Evolutionary conservation across 35 echinoderm and acorn worm species (phyloP).

Genomic region (Patiria miniata): DNA sequence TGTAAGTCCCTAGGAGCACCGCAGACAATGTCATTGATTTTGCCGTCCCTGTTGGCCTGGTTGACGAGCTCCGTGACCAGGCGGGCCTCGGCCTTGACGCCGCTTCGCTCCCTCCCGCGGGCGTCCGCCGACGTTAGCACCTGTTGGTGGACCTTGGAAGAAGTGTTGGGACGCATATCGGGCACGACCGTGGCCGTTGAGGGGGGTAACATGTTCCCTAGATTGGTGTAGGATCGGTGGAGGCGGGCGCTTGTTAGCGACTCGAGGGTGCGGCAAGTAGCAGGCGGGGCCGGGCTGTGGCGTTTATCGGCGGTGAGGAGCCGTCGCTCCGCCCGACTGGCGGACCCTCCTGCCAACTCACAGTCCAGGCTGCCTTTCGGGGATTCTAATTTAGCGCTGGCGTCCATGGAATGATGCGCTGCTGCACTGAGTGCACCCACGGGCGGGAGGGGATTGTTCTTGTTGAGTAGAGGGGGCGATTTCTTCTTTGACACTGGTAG

Average conservation of each 20-base stretch:
- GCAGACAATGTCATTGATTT: constrained; percentile 91
- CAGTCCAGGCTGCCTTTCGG: not conserved
- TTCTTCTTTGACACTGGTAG: constrained; percentile 36
- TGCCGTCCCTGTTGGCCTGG: constrained; percentile 89
- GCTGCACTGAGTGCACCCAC: constrained; percentile 41
- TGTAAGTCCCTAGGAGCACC: constrained; percentile 56
- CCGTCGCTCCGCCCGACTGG: not conserved
- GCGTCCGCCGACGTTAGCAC: constrained; percentile 8
- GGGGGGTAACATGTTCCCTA: constrained; percentile 49
- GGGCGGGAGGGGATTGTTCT: constrained; percentile 73
- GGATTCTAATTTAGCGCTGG: not conserved
- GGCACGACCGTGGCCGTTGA: constrained; percentile 40
- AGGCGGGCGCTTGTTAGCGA: constrained; percentile 58
- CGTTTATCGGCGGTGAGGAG: constrained; percentile 39
- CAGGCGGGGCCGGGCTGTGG: constrained; percentile 66
- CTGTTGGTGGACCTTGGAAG: constrained; percentile 31
- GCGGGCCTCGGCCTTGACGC: constrained; percentile 77
- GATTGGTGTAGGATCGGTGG: constrained; percentile 55
- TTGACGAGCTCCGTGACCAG: constrained; percentile 92
- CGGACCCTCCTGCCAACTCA: not conserved
- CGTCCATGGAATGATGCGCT: not conserved
- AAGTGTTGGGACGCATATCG: constrained; percentile 65
- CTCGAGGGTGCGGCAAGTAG: constrained; percentile 70
- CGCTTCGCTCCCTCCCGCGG: constrained; percentile 21
- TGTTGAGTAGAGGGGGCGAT: constrained; percentile 60